These are phyloP conservation scores for Drosophila grimshawi DNA, from an alignment of 1,140 invertebrate species.

Conservation along the genomic window DNA sequence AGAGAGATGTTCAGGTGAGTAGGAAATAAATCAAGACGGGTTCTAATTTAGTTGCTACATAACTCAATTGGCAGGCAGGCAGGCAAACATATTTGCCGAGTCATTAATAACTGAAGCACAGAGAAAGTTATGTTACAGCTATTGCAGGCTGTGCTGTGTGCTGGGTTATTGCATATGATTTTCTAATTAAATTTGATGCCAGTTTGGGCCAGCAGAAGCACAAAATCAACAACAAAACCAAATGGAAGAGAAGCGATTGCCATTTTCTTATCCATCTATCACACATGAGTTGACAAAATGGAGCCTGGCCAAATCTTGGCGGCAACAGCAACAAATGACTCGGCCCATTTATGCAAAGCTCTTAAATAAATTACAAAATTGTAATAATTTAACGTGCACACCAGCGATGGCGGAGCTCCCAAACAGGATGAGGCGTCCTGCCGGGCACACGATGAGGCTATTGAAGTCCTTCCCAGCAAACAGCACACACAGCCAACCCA, in stretches of 20 bases:
- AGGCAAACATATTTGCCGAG: slow-evolving; percentile 56
- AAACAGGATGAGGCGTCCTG: slow-evolving; percentile 18
- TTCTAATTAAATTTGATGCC: slow-evolving; percentile 68
- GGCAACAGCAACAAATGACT: slow-evolving; percentile 52
- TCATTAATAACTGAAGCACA: slow-evolving; percentile 62
- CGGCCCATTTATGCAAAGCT: slow-evolving; percentile 72
- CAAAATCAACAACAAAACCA: slow-evolving; percentile 57
- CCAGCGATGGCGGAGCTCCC: slow-evolving; percentile 19
- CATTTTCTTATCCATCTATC: slow-evolving; percentile 19
- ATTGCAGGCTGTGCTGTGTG: background rate
- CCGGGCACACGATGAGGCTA: slow-evolving; percentile 25
- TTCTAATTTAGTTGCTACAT: slow-evolving; percentile 52
- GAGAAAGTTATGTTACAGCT: background rate
- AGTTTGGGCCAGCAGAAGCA: slow-evolving; percentile 46
- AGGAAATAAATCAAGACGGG: slow-evolving; percentile 4
- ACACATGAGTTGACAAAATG: slow-evolving; percentile 26
- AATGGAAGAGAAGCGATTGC: slow-evolving; percentile 10
- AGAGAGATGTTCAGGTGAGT: background rate
- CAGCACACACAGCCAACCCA: background rate
- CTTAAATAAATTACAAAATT: slow-evolving; percentile 80
- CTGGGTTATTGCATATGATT: slow-evolving; percentile 48
- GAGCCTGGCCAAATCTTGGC: slow-evolving; percentile 3
- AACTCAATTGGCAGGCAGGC: slow-evolving; percentile 51
- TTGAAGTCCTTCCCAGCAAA: slow-evolving; percentile 16
- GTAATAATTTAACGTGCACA: slow-evolving; percentile 66